Percentiles rank a stretch among this genome's conserved stretches.
Evolutionary conservation across 2,797 vertebrate genomes (phyloP).

Genomic region (Potorous gilbertii): DNA sequence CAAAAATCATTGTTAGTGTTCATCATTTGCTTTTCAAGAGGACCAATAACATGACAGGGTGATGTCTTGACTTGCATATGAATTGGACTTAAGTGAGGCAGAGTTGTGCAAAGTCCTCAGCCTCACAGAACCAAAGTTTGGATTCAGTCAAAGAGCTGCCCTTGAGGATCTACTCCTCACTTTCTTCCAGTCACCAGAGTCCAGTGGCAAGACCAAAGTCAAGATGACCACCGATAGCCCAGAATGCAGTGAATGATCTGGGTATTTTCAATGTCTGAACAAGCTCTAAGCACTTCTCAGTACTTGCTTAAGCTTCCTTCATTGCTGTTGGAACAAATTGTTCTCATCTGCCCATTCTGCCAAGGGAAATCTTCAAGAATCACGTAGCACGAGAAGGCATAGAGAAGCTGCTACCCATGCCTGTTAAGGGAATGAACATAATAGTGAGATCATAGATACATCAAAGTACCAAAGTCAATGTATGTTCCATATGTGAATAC

Average conservation of each 20-base stretch:
- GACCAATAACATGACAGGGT: not conserved
- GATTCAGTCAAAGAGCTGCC: no score
- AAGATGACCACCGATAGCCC: not conserved
- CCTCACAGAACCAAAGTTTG: not conserved
- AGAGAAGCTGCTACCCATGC: not conserved
- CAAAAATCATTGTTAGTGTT: not conserved
- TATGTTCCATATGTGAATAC: not conserved
- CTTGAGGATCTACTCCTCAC: not conserved
- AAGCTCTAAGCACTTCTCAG: not conserved
- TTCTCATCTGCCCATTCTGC: not conserved
- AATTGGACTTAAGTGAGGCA: not conserved
- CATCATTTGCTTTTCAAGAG: not conserved
- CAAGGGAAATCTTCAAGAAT: not conserved
- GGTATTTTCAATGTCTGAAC: not conserved
- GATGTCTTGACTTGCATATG: not conserved
- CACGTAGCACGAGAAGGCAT: not conserved
- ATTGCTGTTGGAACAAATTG: not conserved
- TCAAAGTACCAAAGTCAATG: not conserved
- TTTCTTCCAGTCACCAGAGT: not conserved
- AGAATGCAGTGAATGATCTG: not conserved
- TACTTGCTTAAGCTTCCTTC: not conserved
- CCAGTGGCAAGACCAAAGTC: not conserved
- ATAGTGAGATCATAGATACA: not conserved
- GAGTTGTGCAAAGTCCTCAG: not conserved
- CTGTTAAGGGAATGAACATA: not conserved